Evolutionary conservation across 2,113 vertebrate species (phyloP).

Genomic region (Tupaia chinensis): DNA sequence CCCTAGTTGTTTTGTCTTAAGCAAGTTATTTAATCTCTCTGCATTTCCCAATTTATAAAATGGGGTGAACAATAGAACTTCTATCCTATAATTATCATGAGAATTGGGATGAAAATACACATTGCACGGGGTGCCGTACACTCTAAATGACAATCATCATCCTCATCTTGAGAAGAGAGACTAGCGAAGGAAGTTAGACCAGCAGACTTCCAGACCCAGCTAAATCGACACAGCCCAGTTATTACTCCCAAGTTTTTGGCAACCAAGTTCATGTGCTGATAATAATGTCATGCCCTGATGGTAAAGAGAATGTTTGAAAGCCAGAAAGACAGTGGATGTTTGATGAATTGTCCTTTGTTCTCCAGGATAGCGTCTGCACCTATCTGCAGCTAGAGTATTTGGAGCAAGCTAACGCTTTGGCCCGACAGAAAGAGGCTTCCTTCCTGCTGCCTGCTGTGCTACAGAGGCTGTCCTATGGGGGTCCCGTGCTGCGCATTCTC

Average conservation of each 20-base stretch:
- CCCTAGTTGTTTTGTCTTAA: background rate
- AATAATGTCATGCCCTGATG: background rate
- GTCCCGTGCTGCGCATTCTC: conserved; percentile 84
- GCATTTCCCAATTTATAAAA: conserved; percentile 27
- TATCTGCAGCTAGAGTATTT: conserved; percentile 88
- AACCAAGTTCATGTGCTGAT: background rate
- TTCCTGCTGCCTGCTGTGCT: conserved; percentile 87
- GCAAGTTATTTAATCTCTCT: background rate
- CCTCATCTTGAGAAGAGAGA: background rate
- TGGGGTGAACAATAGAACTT: background rate
- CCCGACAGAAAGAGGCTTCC: conserved; percentile 81
- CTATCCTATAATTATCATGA: background rate
- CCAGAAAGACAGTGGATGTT: background rate
- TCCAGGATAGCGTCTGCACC: conserved; percentile 89
- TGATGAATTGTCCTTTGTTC: conserved; percentile 16
- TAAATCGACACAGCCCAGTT: background rate
- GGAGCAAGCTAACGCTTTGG: conserved; percentile 82
- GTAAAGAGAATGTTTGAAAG: background rate
- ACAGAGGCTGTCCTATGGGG: conserved; percentile 76
- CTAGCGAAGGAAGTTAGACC: background rate
- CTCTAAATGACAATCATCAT: background rate
- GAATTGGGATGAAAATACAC: background rate
- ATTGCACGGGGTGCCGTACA: background rate
- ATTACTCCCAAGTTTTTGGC: background rate
- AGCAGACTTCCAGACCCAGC: background rate